Base-by-base conservation (phyloP, 1,140 invertebrate genomes). In the Drosophila fuyamai region DNA sequence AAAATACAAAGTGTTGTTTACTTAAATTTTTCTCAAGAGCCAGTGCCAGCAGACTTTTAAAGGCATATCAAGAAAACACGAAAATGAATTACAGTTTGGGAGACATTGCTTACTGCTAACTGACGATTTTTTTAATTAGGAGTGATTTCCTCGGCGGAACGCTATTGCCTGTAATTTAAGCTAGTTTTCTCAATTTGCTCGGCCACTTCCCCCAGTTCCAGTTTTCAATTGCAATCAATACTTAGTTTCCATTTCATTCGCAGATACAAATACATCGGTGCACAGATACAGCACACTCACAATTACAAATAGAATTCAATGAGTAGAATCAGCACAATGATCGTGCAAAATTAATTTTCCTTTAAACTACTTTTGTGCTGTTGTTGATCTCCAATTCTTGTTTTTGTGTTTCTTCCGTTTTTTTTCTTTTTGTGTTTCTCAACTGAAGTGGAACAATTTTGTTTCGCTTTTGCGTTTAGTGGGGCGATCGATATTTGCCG, bases 261-360 rank as follows among this genome's bases (percentile, higher is more conserved):
- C 66, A 68, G 58, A 9, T 40, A 41, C 29, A 41, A 13, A 65
- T 43, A 60, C 29, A 48, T 51, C 53, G 18, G 48, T 36, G 41
- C 23, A 61, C 38, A 43, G 50, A 55, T 23, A 61, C 29, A 18
- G 12, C 38, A 55, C 10, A 13, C 14, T 38, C 43, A 40, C 56
- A 58, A 46, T 54, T 81, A 50, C 57, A 75, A 59, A 65, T 40
- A 51, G 32, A 83, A 72, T 67, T 76, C 60, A 83, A 76, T 79
- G 76, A 79, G 66, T 79, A 71, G 66, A 84, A 77, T 80, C 73
- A 83, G 81, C 76, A 76, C 81, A 84, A 83, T 84, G 81, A 84
- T 84, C 81, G 67, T 63, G 73, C 81, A 84, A 85, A 84, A 74
- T 83, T 67, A 79, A 79, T 73, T 79, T 68, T 72, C 65, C 67